These are phyloP conservation scores for Choloepus hoffmanni DNA, from an alignment of 2,113 vertebrate genomes.

Conservation along the genomic window DNA sequence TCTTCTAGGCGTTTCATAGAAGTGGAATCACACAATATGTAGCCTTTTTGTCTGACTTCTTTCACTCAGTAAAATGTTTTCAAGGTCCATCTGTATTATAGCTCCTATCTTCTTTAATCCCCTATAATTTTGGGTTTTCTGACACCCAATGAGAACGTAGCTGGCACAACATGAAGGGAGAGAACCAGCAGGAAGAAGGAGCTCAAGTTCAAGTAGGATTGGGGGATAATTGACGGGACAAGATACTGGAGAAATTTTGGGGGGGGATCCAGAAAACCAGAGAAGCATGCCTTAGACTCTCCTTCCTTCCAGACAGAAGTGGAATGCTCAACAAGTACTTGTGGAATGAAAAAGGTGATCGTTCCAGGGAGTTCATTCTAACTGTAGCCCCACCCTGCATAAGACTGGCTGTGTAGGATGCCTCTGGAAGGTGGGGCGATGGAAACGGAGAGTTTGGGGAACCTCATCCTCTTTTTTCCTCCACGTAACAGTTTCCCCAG, in stretches of 20 bases:
- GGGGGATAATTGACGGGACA: not conserved
- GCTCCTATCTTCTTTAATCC: not conserved
- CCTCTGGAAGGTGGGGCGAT: no score
- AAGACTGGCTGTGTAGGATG: no score
- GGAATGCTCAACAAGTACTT: no score
- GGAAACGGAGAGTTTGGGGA: not conserved
- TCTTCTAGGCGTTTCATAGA: no score
- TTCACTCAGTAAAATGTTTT: not conserved
- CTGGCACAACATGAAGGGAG: not conserved
- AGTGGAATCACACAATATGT: no score
- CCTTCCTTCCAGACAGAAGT: not conserved
- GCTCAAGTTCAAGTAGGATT: no score
- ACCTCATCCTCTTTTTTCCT: no score
- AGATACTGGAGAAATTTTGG: not conserved
- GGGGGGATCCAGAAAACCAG: not conserved
- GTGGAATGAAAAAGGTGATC: no score
- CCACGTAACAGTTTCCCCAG: not conserved
- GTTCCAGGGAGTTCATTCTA: no score
- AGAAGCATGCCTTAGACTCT: no score
- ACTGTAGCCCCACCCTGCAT: no score
- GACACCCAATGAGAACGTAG: not conserved
- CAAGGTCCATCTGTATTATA: fast-evolving
- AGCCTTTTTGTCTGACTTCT: no score
- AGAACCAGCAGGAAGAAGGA: not conserved
- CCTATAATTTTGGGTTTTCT: not conserved